Base-by-base conservation (phyloP, 2,888 invertebrate genomes). In the Sycophila texana region DNA sequence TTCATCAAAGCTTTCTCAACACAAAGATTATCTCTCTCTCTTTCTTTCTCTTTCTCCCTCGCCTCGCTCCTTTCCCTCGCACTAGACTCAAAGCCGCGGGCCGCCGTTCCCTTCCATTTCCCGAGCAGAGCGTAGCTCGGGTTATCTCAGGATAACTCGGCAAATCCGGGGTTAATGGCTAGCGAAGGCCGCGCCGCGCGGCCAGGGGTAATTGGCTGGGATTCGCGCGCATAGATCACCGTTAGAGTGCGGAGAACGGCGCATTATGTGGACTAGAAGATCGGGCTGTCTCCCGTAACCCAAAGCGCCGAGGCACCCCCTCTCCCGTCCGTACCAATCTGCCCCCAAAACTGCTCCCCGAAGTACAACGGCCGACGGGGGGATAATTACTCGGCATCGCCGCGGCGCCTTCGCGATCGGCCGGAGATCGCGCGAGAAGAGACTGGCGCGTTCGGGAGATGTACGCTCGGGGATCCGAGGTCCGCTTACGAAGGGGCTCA, bases 91-190 rank as follows among this genome's bases (percentile, higher is more conserved):
- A 26, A 61, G 61, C 51, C 3, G 20, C 1, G 26, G n/a, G 51
- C 67, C 16, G 68, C n/a, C 57, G 39, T 67, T 79, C 67, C 63
- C 75, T 75, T 72, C 75, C 74, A 67, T 75, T 75, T 66, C 66
- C 39, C 74, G 60, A 57, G 14, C 53, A 66, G 14, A 47, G 39
- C 70, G 58, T 55, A 39, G 20, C 71, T 39, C 65, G 75, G 60
- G 58, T 77, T 72, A 72, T 67, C 63, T 70, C 66, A n/a, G 79
- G 53, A 55, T 55, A 65, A 47, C 68, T 74, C 65, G 53, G 60
- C 49, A 80, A 75, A 75, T 80, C 79, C 72, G 61, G 79, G 71
- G 71, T 75, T 79, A 79, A 79, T 66, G 71, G 67, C 57, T 67
- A 60, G 39, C 12, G 61, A 47, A 20, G 10, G 2, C 47, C 20